Conservation (phyloP, 1,140 invertebrate species). For the Muscidifurax raptorellus region DNA sequence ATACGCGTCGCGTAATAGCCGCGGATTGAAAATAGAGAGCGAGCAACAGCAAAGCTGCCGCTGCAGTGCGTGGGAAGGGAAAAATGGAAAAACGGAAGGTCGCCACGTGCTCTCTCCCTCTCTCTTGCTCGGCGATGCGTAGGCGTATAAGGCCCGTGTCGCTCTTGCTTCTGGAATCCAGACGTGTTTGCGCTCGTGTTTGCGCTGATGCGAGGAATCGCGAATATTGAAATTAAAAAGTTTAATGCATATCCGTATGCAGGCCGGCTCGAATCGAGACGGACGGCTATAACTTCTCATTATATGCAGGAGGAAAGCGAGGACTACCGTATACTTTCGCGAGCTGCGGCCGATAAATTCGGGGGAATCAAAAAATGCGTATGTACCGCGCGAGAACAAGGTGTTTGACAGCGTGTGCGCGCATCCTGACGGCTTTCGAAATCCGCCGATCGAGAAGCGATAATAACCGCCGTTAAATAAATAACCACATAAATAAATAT, state of each 20-base stretch:
- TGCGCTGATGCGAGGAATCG: no score
- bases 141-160: not conserved
- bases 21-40: not conserved
- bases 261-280: not conserved
- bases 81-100: constrained; percentile 22
- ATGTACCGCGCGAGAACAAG: not conserved
- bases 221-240: no score
- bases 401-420: not conserved
- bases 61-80: not conserved
- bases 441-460: not conserved
- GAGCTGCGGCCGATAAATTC: not conserved
- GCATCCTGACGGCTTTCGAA: constrained; percentile 27
- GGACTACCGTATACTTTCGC: not conserved
- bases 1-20: not conserved
- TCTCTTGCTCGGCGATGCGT: not conserved
- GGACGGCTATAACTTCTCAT: not conserved
- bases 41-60: not conserved
- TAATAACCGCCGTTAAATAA: constrained; percentile 8
- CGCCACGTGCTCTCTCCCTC: not conserved
- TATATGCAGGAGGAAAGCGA: not conserved
- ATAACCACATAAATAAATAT: constrained; percentile 25
- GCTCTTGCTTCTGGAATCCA: not conserved
- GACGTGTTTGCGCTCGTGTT: not conserved
- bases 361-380: constrained; percentile 11
- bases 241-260: no score